phyloP scores from a whole-genome alignment of 2,113 vertebrate genomes.

The Podiceps cristatus region DNA sequence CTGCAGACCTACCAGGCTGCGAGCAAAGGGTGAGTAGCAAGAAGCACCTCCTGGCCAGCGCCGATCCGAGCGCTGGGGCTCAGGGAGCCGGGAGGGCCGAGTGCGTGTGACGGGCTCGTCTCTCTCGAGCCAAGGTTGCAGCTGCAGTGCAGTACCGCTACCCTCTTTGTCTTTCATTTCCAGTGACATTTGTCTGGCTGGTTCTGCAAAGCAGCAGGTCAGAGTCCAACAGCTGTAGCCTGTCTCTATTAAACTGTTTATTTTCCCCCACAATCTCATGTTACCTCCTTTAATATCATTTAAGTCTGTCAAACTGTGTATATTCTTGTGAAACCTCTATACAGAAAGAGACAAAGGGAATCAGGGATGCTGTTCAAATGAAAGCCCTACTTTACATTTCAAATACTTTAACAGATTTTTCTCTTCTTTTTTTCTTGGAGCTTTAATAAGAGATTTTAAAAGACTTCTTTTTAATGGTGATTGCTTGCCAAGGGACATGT shows the following conservation, averaged over 20 bases:
- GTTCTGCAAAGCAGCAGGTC: not conserved
- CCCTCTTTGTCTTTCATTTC: not conserved
- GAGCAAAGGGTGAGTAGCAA: not conserved
- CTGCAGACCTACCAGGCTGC: not conserved
- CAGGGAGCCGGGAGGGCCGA: not conserved
- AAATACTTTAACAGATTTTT: constrained; percentile 35
- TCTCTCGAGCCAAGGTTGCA: not conserved
- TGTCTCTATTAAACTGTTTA: not conserved
- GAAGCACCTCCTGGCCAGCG: not conserved
- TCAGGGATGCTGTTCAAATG: constrained; percentile 34
- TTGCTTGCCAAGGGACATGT: not conserved
- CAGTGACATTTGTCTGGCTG: fast-evolving
- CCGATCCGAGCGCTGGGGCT: too few relatives aligned
- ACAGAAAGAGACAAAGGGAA: constrained; percentile 47
- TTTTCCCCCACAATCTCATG: not conserved
- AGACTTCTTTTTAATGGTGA: not conserved
- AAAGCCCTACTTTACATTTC: constrained; percentile 62
- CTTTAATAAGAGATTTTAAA: constrained; percentile 36
- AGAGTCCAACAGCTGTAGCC: not conserved
- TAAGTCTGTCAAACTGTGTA: constrained; percentile 39
- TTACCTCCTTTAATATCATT: constrained; percentile 3
- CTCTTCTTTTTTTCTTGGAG: not conserved
- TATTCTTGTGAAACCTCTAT: constrained; percentile 38
- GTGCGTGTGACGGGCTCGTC: fast-evolving
- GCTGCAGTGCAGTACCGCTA: fast-evolving